phyloP scores from a whole-genome alignment of 2,113 vertebrate species.

The Serilophus lunatus region DNA sequence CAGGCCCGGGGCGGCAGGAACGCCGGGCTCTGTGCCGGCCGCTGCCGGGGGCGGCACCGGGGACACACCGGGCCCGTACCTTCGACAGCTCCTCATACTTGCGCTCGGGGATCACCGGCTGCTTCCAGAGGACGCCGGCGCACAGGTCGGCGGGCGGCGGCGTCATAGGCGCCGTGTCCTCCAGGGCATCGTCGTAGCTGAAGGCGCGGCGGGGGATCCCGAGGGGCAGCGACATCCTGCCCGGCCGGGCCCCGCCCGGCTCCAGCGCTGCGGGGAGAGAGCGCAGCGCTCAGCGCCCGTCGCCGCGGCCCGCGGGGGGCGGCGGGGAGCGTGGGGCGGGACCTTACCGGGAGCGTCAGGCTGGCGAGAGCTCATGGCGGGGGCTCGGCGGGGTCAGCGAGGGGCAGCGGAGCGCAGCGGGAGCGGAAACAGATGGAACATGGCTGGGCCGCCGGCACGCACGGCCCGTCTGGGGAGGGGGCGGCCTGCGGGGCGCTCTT shows the following conservation, averaged over 20 bases:
- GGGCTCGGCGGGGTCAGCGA: not conserved
- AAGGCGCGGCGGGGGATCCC: slow-evolving; percentile 79
- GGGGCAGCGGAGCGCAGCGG: fast-evolving
- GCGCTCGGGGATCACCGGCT: slow-evolving; percentile 86
- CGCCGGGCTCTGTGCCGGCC: not conserved
- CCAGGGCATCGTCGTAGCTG: slow-evolving; percentile 88
- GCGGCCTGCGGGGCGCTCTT: fast-evolving
- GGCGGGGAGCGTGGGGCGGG: too few relatives aligned
- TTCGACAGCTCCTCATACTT: slow-evolving; percentile 83
- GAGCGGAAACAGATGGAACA: not conserved
- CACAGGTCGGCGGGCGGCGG: slow-evolving; percentile 85
- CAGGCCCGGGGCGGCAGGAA: not conserved
- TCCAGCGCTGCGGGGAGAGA: slow-evolving; percentile 77
- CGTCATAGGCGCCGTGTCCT: slow-evolving; percentile 81
- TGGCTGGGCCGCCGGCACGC: fast-evolving
- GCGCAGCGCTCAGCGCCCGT: slow-evolving; percentile 18
- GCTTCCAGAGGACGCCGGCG: slow-evolving; percentile 80
- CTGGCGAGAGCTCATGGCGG: slow-evolving; percentile 72
- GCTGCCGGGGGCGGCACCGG: not conserved
- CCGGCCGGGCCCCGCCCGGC: slow-evolving; percentile 69
- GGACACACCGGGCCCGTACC: slow-evolving; percentile 64
- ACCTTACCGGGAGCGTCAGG: slow-evolving; percentile 76
- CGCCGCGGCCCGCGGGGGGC: not conserved
- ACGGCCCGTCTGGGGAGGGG: fast-evolving
- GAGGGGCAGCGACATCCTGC: slow-evolving; percentile 81